Base-by-base conservation (phyloP, 2,888 invertebrate species). In the Temnothorax rugatulus region DNA sequence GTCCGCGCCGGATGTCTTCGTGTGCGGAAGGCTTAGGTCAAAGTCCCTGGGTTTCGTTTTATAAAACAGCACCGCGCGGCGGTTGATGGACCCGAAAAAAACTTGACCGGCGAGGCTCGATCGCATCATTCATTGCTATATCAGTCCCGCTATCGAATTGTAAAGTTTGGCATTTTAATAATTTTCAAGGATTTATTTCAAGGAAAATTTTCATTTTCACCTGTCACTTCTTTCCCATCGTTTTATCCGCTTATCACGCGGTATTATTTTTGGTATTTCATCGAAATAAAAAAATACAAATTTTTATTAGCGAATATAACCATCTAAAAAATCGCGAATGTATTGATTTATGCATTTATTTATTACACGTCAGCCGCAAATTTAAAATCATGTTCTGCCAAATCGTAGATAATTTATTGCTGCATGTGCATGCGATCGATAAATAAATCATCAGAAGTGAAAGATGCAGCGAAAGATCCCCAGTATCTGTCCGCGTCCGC, bases 41-140 rank as follows among this genome's bases (percentile, higher is more conserved):
- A 74, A 88, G 86, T 76, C 83, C 61, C 21, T 61, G 69, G 85
- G 86, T 86, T 88, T 85, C 86, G 86, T 86, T 90, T 91, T 88
- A 89, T 89, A 87, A 89, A 92, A 91, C 87, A 84, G 86, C 82
- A 47, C 50, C 82, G 69, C 63, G 68, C 61, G 29, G 54, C 86
- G 86, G 84, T 88, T 84, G 85, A 90, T 82, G 76, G 74, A 52
- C 75, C 15, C 38, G 71, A 66, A 57, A 41, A 68, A 73, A 68
- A 57, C 57, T 79, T 44, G 13, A 63, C 47, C 18, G 38, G 34
- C 1, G 29, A 8, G 34, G 21, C 38, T 76, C 38, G 64, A 52
- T 64, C 64, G 5, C 8, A 7, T 38, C 47, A 18, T 34, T 44
- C 13, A 44, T 68, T 7, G 34, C 34, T 34, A 34, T 34, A 34